Base-by-base conservation (phyloP, 1,140 invertebrate species). In the Microplitis mediator region DNA sequence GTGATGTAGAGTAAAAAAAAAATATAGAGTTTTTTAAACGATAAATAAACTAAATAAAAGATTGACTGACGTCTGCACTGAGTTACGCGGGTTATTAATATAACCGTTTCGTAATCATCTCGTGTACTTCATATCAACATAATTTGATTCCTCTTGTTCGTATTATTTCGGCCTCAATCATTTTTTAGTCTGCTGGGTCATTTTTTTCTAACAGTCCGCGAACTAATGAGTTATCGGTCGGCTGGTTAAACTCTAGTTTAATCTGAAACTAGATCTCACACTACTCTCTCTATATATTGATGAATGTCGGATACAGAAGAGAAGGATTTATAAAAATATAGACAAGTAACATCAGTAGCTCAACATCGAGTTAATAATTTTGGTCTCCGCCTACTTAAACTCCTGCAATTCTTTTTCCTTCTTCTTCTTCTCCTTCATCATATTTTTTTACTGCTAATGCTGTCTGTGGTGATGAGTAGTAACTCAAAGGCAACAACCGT, bases 151-250 rank as follows among this genome's bases (percentile, higher is more conserved):
- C 56, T 63, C 31, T 14, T 51, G 1, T 60, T 69, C 32, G 58
- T 64, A 11, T 54, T 16, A 32, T 34, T 54, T 36, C 5, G 4
- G 32, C 32, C 23, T 36, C n/a, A 36, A 52, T 66, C 56, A 52
- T 39, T 65, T 58, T 72, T 65, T 45, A 36, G 58, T 66, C 23
- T 36, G 8, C 66, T 56, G 54, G 14, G 2, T 13, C 34, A 31
- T 34, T 23, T 9, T 36, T 39, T 35, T 23, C 14, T 34, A 39
- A 8, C 39, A n/a, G 16, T 14, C n/a, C 45, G 13, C 36, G 50
- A 71, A 65, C 45, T 39, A 71, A 71, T 61, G 61, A 61, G 69
- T 71, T 65, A 71, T 71, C 69, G 51, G 69, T 39, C 62, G 51
- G 64, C 69, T 71, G 45, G 60, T 63, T 71, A 58, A 71, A 71